Conservation (phyloP, 2,888 invertebrate species). For the Venusia cambrica region DNA sequence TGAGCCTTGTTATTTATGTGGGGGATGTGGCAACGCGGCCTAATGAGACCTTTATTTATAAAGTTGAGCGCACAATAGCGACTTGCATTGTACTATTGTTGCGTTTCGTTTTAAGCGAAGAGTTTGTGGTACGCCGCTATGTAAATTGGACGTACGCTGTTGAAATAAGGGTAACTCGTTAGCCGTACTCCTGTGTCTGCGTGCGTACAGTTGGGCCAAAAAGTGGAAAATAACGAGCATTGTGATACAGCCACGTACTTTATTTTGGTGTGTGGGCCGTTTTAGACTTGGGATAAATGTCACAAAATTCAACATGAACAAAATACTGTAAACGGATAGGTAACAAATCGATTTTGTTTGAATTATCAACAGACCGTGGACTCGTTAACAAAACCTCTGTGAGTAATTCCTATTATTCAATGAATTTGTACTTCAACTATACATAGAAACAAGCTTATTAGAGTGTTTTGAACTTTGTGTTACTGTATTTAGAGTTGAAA, state of each 20-base stretch:
- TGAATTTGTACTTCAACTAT: constrained; percentile 9
- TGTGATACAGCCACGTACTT: not conserved
- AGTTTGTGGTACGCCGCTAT: constrained; percentile 66
- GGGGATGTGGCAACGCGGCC: constrained; percentile 59
- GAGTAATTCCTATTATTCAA: constrained; percentile 12
- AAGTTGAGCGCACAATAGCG: constrained; percentile 66
- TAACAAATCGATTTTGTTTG: no score
- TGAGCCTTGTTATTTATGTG: constrained; percentile 57
- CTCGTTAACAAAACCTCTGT: constrained; percentile 4
- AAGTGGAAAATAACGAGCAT: not conserved
- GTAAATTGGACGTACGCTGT: constrained; percentile 68
- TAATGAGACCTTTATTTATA: constrained; percentile 78
- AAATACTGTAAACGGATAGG: no score
- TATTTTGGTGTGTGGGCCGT: no score
- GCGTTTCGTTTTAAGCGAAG: constrained; percentile 68
- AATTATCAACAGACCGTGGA: no score
- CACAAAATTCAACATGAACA: no score
- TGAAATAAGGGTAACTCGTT: constrained; percentile 59
- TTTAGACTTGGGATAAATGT: no score
- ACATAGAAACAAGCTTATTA: constrained; percentile 1
- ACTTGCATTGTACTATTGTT: constrained; percentile 76
- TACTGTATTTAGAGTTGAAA: constrained; percentile 3
- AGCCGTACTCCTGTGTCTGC: constrained; percentile 49
- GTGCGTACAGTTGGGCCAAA: constrained; percentile 16
- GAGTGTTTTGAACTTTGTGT: constrained; percentile 4